Conservation (phyloP, 2,113 vertebrate genomes). For the Castor canadensis region DNA sequence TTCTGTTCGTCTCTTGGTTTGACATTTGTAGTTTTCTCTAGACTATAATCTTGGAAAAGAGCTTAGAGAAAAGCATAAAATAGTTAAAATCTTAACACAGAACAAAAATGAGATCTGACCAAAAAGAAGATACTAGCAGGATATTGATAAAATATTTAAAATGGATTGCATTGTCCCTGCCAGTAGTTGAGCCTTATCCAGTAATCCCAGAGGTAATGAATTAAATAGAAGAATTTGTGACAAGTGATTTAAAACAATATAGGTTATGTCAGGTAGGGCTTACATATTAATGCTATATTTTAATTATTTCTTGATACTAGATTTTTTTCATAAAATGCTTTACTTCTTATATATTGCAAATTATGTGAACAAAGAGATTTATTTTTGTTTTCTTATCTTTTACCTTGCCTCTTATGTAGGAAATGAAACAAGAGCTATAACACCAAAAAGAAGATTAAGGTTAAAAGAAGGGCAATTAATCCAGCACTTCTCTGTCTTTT, state of each 20-base stretch:
- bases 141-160: not conserved
- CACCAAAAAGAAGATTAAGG: not conserved
- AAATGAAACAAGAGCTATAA: not conserved
- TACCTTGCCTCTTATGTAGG: not conserved
- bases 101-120: not conserved
- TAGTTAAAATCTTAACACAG: not conserved
- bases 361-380: not conserved
- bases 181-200: not conserved
- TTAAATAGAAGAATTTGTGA: not conserved
- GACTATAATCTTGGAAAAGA: not conserved
- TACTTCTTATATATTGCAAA: not conserved
- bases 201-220: not conserved
- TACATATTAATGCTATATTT: not conserved
- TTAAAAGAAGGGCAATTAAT: not conserved
- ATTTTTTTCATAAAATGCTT: not conserved
- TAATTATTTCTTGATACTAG: not conserved
- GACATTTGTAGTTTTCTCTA: not conserved
- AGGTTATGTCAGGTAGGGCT: not conserved
- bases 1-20: not conserved
- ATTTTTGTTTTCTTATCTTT: not conserved
- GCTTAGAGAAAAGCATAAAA: not conserved
- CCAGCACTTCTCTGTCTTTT: not conserved
- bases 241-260: not conserved
- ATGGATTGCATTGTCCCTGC: not conserved
- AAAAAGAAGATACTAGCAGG: not conserved